A percentile compares a stretch with the other conserved stretches of the same genome.
phyloP scores from a whole-genome alignment of 1,140 invertebrate species.

The Berghia stephanieae region DNA sequence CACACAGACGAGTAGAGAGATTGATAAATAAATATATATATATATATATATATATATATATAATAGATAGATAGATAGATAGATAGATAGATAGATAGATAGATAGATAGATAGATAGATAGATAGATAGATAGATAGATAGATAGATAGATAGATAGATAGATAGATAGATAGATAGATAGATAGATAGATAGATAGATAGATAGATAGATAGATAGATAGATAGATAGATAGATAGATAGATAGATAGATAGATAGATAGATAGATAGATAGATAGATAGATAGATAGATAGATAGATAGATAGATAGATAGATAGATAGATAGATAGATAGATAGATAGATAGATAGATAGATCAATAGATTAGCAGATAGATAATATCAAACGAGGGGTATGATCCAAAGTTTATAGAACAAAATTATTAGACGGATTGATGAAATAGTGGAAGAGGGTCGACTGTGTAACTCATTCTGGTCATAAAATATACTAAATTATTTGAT shows the following conservation, averaged over 20 bases:
- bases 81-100: constrained; percentile 7
- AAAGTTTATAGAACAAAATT: background rate
- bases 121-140: constrained; percentile 7
- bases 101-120: constrained; percentile 13
- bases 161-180: constrained; percentile 15
- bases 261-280: background rate
- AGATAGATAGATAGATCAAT: constrained; percentile 14
- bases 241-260: constrained; percentile 14
- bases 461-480: too few relatives aligned
- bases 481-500: too few relatives aligned
- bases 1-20: too few relatives aligned
- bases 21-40: constrained; percentile 12
- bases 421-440: too few relatives aligned
- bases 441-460: too few relatives aligned
- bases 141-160: constrained; percentile 13
- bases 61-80: constrained; percentile 15
- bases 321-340: background rate
- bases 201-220: constrained; percentile 11
- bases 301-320: background rate
- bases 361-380: background rate
- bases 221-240: constrained; percentile 18
- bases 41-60: constrained; percentile 16
- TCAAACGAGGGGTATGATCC: background rate
- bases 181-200: constrained; percentile 15
- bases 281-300: background rate